A percentile compares a stretch with the other conserved stretches of the same genome.
phyloP scores from a whole-genome alignment of 2,113 vertebrate species.

The Corythaixoides concolor region DNA sequence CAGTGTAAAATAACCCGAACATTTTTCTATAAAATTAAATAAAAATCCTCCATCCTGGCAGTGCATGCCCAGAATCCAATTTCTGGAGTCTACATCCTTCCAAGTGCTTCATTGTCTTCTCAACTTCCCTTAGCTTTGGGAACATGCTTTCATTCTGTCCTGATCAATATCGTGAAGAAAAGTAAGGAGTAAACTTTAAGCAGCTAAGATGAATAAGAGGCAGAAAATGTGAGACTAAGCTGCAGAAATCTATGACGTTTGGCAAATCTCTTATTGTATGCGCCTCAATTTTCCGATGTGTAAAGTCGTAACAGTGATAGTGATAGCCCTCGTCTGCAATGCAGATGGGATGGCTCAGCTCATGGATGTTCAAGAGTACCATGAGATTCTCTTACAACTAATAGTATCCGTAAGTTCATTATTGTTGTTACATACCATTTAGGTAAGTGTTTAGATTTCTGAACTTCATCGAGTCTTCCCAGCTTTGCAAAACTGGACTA shows the following conservation, averaged over 20 bases:
- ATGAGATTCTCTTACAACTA: neutral
- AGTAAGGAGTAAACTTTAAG: conserved; percentile 14
- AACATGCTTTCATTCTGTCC: conserved; percentile 27
- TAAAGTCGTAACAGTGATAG: neutral
- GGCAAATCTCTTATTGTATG: neutral
- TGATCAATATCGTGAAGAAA: neutral
- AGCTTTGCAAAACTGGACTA: neutral
- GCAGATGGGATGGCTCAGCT: neutral
- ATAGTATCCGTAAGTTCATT: neutral
- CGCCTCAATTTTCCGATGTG: neutral
- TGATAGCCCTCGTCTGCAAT: neutral
- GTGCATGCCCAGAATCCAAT: conserved; percentile 74
- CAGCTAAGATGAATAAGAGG: neutral
- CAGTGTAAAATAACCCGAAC: conserved; percentile 75
- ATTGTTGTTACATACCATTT: neutral
- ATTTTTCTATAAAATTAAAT: conserved; percentile 81
- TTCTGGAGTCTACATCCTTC: conserved; percentile 66
- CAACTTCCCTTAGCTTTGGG: conserved; percentile 34
- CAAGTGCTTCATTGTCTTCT: conserved; percentile 59
- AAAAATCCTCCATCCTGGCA: conserved; percentile 69
- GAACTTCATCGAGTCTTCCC: neutral
- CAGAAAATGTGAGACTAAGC: neutral
- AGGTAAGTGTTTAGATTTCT: neutral
- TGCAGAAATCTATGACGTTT: neutral
- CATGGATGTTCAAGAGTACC: neutral